Percentiles rank a stretch among this genome's conserved stretches.
These are phyloP conservation scores for Nematostella vectensis DNA, from an alignment of 92 coral and sea anemone species.

Conservation along the genomic window DNA sequence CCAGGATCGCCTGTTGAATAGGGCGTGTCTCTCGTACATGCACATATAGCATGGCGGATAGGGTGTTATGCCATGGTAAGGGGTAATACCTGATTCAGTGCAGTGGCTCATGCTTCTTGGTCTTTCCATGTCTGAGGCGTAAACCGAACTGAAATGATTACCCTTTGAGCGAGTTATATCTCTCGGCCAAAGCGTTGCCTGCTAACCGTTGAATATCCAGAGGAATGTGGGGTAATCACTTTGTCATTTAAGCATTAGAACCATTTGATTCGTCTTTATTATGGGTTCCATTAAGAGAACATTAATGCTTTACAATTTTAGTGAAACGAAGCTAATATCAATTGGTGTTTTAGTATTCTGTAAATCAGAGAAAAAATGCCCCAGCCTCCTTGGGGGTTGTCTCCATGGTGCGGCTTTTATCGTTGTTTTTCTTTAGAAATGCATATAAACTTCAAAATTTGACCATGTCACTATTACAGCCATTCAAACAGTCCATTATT, in stretches of 20 bases:
- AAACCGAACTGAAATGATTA: background rate
- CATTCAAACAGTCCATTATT: too few relatives aligned
- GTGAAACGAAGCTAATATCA: too few relatives aligned
- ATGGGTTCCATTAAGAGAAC: background rate
- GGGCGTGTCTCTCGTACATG: constrained; percentile 28
- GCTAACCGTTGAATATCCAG: constrained; percentile 9
- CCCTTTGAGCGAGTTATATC: constrained; percentile 4
- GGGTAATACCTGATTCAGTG: too few relatives aligned
- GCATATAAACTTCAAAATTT: too few relatives aligned
- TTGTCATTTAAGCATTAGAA: constrained; percentile 27
- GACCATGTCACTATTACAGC: too few relatives aligned
- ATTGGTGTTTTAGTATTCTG: too few relatives aligned
- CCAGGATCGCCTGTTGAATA: constrained; percentile 11
- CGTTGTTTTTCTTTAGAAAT: too few relatives aligned
- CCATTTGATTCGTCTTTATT: background rate
- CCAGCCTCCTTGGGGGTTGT: too few relatives aligned
- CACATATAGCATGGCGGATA: constrained; percentile 24
- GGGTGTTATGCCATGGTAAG: too few relatives aligned
- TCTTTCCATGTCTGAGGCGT: background rate
- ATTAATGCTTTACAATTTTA: background rate
- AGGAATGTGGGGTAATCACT: constrained; percentile 15
- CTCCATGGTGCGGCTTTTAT: too few relatives aligned
- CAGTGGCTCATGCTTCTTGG: background rate
- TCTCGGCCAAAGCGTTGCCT: constrained; percentile 13
- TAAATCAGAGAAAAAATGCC: too few relatives aligned